Evolutionary conservation across 2,888 invertebrate species (phyloP), one percentile per base, ranked within the genome.

Genomic region (Diadromus collaris): DNA sequence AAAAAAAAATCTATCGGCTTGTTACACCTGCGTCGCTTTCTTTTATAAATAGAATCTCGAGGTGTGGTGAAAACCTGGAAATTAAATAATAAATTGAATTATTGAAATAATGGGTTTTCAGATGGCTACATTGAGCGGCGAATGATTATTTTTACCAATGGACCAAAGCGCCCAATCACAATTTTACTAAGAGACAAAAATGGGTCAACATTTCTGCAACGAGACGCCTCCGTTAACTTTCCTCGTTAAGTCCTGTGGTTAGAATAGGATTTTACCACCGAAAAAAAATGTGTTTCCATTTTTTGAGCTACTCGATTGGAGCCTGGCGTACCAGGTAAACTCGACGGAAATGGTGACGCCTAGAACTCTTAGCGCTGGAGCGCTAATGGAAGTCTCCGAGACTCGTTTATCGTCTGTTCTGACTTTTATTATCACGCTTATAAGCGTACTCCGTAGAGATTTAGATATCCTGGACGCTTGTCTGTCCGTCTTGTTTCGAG

Each of bases 371-470:
- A 79, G 73, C 79, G 44, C 65, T 54, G 60, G 58, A 65, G 65
- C 60, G 76, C 64, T 79, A 79, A 79, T 79, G 69, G 67, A 69
- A 72, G 63, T 51, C 63, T 54, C 44, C 69, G 72, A 61, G 72
- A 16, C 48, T 38, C 64, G 60, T 60, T 69, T 76, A 79, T 76
- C 58, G 54, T 61, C 32, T 21, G 64, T 72, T 76, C 65, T 58
- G 72, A 79, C 79, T 70, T 70, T 76, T 72, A 79, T 76, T 75
- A 76, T 60, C 72, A 51, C 69, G 58, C 72, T 76, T 72, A 68
- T 72, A 69, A 69, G 58, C 60, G 46, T 67, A 21, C 34, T 16
- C 32, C 65, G 63, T 7, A n/a, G n/a, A 69, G 76, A 76, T 79
- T 73, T 73, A 79, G 72, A 79, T 76, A 76, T 79, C 68, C 44